A percentile compares a stretch with the other conserved stretches of the same genome.
phyloP scores from a whole-genome alignment of 1,140 invertebrate genomes.

The Dendrolimus punctatus region DNA sequence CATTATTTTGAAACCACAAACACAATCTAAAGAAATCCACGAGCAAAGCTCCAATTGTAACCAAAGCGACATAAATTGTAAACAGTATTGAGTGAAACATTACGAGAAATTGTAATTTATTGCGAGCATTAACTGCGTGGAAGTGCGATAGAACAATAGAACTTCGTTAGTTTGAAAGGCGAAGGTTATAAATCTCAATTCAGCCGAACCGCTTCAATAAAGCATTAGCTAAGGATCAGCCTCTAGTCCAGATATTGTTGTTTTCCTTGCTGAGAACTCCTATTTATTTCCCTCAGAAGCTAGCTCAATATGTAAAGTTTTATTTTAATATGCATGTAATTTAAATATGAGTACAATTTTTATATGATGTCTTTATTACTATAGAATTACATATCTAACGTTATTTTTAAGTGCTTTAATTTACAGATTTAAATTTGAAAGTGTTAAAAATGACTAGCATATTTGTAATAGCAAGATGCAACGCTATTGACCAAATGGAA shows the following conservation, averaged over 20 bases:
- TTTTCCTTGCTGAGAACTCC: background rate
- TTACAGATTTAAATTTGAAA: too few relatives aligned
- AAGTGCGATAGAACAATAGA: constrained; percentile 26
- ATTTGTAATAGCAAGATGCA: too few relatives aligned
- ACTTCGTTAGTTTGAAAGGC: constrained; percentile 28
- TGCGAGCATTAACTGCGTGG: constrained; percentile 16
- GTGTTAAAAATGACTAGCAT: too few relatives aligned
- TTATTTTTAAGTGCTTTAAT: too few relatives aligned
- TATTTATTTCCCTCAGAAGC: too few relatives aligned
- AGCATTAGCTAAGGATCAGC: constrained; percentile 19
- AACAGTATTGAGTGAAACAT: constrained; percentile 9
- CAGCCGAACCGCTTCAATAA: constrained; percentile 20
- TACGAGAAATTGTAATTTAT: constrained; percentile 22
- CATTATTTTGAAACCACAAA: background rate
- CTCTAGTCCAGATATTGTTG: constrained; percentile 6
- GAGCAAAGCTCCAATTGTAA: background rate
- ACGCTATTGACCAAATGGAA: too few relatives aligned
- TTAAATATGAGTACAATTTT: too few relatives aligned
- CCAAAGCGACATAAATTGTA: constrained; percentile 3
- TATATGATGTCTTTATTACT: too few relatives aligned
- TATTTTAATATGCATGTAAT: too few relatives aligned
- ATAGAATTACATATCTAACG: too few relatives aligned
- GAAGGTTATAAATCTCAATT: constrained; percentile 26
- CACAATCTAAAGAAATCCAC: background rate
- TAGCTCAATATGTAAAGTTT: too few relatives aligned